Evolutionary conservation across 2,888 invertebrate genomes (phyloP), one percentile per base, ranked within the genome.

Genomic region (Drosophila demipolita): DNA sequence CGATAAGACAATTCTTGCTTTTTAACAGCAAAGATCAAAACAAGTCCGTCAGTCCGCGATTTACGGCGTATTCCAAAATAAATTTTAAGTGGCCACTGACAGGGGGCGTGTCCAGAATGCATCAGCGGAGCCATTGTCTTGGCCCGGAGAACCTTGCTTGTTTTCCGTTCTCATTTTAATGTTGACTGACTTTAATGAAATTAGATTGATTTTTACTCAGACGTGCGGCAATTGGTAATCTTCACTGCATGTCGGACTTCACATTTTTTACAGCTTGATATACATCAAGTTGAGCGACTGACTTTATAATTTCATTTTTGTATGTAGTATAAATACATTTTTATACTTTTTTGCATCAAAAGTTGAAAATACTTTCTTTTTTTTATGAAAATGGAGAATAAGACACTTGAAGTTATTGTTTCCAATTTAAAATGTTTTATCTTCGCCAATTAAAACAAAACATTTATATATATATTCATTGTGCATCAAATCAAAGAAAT

Each of bases 251-350:
- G 15, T 17, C 38, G 66, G 67, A 80, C 71, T 77, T 83, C 87
- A 69, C 35, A 49, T 72, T 84, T 84, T 84, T 88, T 83, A 84
- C 82, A 83, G 89, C 85, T 71, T 87, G 84, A 87, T 85, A 83
- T 85, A 78, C 82, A 89, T 85, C 85, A 89, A 87, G 87, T 82
- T 84, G 87, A 85, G 80, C 85, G 82, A 68, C 89, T 78, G 83
- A 83, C 86, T 83, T 79, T 85, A 87, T 89, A 87, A 87, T 87
- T 87, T 88, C 83, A 87, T 89, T 89, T 84, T 83, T 85, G 73
- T 81, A 73, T 77, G 78, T 78, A 78, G 86, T 85, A 78, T 82
- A 89, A 87, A 87, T 82, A 89, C 68, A 86, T 85, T 84, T 89
- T 89, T 86, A 29, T 29, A 29, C 29, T 29, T 6, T 29, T 29